Evolutionary conservation across 2,113 vertebrate species (phyloP).

Genomic region (Garra rufa): DNA sequence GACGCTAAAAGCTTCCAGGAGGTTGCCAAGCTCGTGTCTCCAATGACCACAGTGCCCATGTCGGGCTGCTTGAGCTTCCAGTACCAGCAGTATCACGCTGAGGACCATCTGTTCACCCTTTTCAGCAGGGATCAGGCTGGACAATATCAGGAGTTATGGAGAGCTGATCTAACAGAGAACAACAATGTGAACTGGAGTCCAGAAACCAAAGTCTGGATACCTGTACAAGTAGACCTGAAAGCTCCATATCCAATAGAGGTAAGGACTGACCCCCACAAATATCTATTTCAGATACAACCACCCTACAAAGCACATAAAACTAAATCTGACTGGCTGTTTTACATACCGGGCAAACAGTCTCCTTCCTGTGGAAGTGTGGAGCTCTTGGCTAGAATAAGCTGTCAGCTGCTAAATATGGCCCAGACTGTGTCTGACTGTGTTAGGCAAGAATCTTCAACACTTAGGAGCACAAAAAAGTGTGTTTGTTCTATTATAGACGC

Average conservation of each 20-base stretch:
- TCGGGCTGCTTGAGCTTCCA: conserved; percentile 93
- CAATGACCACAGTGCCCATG: conserved; percentile 81
- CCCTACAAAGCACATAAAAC: background rate
- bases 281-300: background rate
- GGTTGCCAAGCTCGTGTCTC: conserved; percentile 90
- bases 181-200: conserved; percentile 60
- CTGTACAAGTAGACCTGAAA: conserved; percentile 86
- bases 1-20: conserved; percentile 90
- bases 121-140: conserved; percentile 84
- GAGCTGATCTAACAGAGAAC: conserved; percentile 61
- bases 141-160: conserved; percentile 94
- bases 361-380: background rate
- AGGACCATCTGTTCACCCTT: conserved; percentile 84
- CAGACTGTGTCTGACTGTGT: background rate
- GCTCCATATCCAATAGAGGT: conserved; percentile 89
- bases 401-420: background rate
- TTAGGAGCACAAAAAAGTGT: background rate
- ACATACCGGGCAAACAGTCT: background rate
- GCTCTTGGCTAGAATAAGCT: background rate
- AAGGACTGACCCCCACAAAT: background rate
- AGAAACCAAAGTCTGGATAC: conserved; percentile 74
- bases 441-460: background rate
- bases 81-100: conserved; percentile 83
- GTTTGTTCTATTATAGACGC: background rate
- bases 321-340: background rate